These are phyloP conservation scores for Neocrepidodera transversa DNA, from an alignment of 2,888 invertebrate genomes.

Conservation along the genomic window DNA sequence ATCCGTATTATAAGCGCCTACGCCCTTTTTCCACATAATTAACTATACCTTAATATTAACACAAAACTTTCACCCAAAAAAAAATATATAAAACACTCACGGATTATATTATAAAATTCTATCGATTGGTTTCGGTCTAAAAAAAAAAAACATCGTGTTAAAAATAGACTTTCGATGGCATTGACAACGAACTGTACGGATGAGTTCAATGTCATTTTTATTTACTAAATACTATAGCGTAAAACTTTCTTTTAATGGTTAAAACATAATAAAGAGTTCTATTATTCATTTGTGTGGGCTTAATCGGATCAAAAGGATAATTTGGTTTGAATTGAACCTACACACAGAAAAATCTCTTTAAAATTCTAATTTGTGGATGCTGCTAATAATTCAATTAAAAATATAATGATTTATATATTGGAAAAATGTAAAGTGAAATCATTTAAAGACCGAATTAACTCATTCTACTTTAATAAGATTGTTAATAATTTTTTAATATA, in stretches of 20 bases:
- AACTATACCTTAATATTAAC: slow-evolving; percentile 1
- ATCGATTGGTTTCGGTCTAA: slow-evolving; percentile 3
- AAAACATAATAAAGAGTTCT: neutral
- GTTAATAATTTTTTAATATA: too few species aligned
- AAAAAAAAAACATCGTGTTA: slow-evolving; percentile 8
- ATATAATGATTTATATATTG: too few species aligned
- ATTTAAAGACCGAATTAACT: too few species aligned
- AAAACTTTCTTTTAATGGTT: neutral
- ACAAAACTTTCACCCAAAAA: slow-evolving; percentile 11
- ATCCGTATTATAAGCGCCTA: slow-evolving; percentile 1
- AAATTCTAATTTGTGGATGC: too few species aligned
- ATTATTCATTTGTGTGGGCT: neutral
- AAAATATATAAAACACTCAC: neutral
- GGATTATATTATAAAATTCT: slow-evolving; percentile 7
- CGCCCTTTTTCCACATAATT: slow-evolving; percentile 5
- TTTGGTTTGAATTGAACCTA: neutral
- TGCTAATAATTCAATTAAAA: too few species aligned
- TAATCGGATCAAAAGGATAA: neutral
- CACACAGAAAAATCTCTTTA: too few species aligned
- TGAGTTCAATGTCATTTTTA: slow-evolving; percentile 33
- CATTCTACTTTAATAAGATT: too few species aligned
- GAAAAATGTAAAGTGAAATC: too few species aligned
- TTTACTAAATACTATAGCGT: neutral
- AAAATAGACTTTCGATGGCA: slow-evolving; percentile 35
- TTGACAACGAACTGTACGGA: slow-evolving; percentile 32